These are phyloP conservation scores for Pantherophis guttatus DNA, from an alignment of 2,113 vertebrate genomes.

Conservation along the genomic window DNA sequence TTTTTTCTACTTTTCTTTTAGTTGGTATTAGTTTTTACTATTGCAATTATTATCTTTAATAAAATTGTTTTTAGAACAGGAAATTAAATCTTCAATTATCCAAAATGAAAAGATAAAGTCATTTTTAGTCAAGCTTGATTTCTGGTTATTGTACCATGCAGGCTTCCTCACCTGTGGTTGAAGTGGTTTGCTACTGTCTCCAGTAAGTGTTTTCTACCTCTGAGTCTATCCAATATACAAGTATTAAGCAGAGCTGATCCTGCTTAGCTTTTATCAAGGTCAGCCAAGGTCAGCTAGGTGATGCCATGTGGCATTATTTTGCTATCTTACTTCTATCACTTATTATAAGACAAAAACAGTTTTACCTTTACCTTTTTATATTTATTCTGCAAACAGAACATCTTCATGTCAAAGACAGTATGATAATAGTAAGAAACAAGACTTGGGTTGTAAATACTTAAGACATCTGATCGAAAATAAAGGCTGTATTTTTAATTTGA, in stretches of 20 bases:
- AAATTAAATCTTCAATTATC: not conserved
- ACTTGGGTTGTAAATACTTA: not conserved
- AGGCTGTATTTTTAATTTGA: constrained; percentile 8
- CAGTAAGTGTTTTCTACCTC: not conserved
- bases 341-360: not conserved
- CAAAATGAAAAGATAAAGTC: not conserved
- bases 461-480: not conserved
- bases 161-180: not conserved
- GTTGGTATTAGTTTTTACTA: not conserved
- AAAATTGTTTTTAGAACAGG: not conserved
- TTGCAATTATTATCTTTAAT: not conserved
- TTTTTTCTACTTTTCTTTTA: not conserved
- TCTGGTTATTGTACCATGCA: not conserved
- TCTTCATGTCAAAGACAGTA: not conserved
- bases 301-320: not conserved
- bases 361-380: constrained; percentile 14
- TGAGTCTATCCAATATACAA: not conserved
- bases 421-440: not conserved
- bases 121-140: not conserved
- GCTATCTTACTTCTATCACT: not conserved
- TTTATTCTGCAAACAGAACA: not conserved
- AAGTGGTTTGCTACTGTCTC: not conserved
- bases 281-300: not conserved
- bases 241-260: not conserved
- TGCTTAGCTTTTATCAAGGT: not conserved